Evolutionary conservation across 1,140 invertebrate species (phyloP).

Genomic region (Atta cephalotes): DNA sequence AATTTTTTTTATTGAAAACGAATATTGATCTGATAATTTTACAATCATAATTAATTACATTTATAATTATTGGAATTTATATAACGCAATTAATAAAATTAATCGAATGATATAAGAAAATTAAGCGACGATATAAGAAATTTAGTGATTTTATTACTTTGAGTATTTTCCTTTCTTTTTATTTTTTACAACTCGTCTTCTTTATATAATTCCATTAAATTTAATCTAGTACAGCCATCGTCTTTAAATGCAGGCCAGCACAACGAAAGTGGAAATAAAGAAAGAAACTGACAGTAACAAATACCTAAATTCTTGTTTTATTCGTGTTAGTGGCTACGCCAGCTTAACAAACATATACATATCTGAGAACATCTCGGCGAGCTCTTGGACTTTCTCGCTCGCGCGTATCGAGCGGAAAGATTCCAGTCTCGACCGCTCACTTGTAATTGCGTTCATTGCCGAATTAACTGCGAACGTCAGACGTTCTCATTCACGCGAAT

Average conservation of each 20-base stretch:
- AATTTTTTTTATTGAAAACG: neutral
- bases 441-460: conserved; percentile 71
- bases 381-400: conserved; percentile 48
- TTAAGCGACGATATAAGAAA: neutral
- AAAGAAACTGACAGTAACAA: conserved; percentile 2
- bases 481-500: conserved; percentile 5
- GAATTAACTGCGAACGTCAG: conserved; percentile 62
- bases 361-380: neutral
- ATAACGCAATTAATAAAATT: no score
- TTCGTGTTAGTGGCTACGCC: neutral
- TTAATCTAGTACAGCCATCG: neutral
- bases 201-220: neutral
- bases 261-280: neutral
- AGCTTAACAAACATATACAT: neutral
- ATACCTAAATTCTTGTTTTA: conserved; percentile 1
- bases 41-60: neutral
- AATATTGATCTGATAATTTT: neutral
- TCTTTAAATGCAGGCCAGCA: neutral
- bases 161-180: neutral
- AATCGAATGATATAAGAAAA: no score
- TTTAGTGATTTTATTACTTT: neutral
- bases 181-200: neutral
- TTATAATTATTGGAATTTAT: neutral
- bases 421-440: conserved; percentile 46
- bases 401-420: conserved; percentile 61